phyloP scores from a whole-genome alignment of 1,140 invertebrate genomes.

The Eurytemora carolleeae region DNA sequence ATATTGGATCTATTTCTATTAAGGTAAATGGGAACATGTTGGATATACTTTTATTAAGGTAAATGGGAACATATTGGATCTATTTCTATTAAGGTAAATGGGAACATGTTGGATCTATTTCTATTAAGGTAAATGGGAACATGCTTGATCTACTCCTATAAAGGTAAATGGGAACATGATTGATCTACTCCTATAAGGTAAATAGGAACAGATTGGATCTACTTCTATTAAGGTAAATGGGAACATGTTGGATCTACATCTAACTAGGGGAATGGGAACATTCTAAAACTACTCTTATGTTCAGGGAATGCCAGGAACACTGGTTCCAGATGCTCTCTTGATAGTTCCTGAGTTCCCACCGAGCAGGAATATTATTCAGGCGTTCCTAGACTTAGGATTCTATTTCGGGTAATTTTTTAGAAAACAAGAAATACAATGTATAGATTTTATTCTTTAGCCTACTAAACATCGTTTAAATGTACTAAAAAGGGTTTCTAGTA shows the following conservation, averaged over 20 bases:
- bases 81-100: background rate
- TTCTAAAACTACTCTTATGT: background rate
- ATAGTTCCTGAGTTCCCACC: background rate
- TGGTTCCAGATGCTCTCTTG: background rate
- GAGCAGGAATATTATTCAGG: background rate
- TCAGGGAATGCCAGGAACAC: background rate
- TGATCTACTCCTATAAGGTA: background rate
- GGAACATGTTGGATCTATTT: background rate
- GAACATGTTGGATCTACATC: background rate
- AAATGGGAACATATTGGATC: background rate
- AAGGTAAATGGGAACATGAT: background rate
- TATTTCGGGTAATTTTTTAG: background rate
- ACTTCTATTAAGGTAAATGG: background rate
- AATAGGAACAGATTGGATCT: background rate
- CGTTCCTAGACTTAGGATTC: background rate
- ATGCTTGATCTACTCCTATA: no score
- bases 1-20: background rate
- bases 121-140: no score
- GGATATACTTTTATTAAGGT: background rate
- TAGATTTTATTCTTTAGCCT: no score
- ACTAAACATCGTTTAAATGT: no score
- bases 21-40: background rate
- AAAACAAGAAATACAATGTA: no score
- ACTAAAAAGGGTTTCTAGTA: no score
- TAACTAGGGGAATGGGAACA: background rate